Base-by-base conservation (phyloP, 2,797 vertebrate genomes). In the Microchirus variegatus region DNA sequence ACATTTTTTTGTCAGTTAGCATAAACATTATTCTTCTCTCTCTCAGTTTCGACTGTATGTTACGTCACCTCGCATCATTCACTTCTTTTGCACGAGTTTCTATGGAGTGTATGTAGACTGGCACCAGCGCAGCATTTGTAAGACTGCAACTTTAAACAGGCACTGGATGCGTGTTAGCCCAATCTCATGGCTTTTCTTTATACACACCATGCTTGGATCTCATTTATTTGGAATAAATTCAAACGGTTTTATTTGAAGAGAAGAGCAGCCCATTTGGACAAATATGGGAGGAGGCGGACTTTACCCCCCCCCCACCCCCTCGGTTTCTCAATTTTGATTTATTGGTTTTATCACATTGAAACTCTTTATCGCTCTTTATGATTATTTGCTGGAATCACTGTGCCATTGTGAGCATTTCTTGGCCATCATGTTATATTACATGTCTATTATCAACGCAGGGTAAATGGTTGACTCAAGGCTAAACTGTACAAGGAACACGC, bases 391-490 rank as follows among this genome's bases (percentile, higher is more conserved):
- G 48, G 26, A 58, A 36, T 18, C 2, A 14, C 10, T 53, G 17
- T 5, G 1, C 0, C 12, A 14, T 31, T 31, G 31, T 31, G 1
- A 6, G 7, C 1, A 31, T 8, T 31, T 31, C 31, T 31, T 31
- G 31, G 31, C 5, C 62, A 12, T 31, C 9, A 0, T 42, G 3
- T 2, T 16, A 11, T 45, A 15, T 54, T 56, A 1, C 31, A 6
- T 31, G 6, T 31, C 15, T 3, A 14, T 73, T 16, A 62, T 46
- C 9, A 26, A 5, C 14, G 0, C 2, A 26, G 8, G 18, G 16
- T 64, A 55, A 70, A 65, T 37, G 5, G 6, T 51, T 75, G 9
- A 73, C 57, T 5, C 0, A 14, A 5, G 65, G 3, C 57, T 45
- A 10, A 12, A 35, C 7, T 26, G 10, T 3, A n/a, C 14, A 37